Base-by-base conservation (phyloP, 2,113 vertebrate genomes). In the Gasterosteus nipponicus region DNA sequence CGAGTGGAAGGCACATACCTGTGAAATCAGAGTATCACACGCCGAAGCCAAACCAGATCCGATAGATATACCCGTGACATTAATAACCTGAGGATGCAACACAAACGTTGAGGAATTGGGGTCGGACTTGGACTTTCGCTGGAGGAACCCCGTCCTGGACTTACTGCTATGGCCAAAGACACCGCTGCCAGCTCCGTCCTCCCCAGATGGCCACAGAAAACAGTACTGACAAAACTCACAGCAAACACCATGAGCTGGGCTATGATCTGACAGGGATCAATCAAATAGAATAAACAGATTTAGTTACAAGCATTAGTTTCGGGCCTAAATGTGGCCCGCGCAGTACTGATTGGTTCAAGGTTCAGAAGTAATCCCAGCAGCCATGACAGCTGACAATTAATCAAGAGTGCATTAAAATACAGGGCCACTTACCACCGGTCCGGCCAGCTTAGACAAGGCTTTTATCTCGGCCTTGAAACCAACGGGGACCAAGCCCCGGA, bases 131-230 rank as follows among this genome's bases (percentile, higher is more conserved):
- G 22, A 26, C 22, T 26, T 26, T 26, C 22, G 22, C 0, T 7
- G 33, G 51, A 0, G 64, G 10, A 71, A 41, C 35, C 35, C 35
- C 41, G 0, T 39, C 19, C 3, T 69, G 14, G 26, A 95, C 96
- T 0, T 94, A 98, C 97, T 0, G 96, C 93, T 10, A 94, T 95
- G 0, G 96, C 97, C 6, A 99, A 89, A 0, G 93, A 90, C 59
- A 98, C 97, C 0, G 95, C 94, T 0, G 96, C 97, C 82, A 98
- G 89, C 59, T 97, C 95, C 0, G 88, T 87, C 80, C 90, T 96
- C 39, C 97, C 97, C 87, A 99, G 81, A 81, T 97, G 97, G 15
- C 97, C 97, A 15, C 97, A 98, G 92, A 98, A 99, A 82, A 98
- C 87, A 1, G 96, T 95, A 74, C 97, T 98, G 57, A 98, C 89